Base-by-base conservation (phyloP, 1,140 invertebrate species). In the Cyclina sinensis region DNA sequence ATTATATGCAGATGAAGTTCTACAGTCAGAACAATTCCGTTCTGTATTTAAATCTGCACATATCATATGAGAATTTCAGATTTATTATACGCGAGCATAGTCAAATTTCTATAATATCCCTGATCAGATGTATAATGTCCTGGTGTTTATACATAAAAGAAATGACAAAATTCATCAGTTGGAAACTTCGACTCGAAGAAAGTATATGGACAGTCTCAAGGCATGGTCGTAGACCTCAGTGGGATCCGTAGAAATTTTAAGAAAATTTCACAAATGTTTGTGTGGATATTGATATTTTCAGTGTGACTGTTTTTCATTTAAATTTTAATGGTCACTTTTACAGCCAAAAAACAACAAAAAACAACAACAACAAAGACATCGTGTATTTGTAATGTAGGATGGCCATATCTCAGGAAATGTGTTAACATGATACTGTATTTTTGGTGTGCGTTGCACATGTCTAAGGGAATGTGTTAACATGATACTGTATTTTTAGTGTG, bases 81-180 rank as follows among this genome's bases (percentile, higher is more conserved):
- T 84, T 84, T 84, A 84, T 84, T 84, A 84, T 84, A 32, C 82
- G 68, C 48, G 24, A 43, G 68, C 62, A 48, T 70, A 84, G 82
- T 84, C 82, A 84, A 84, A 84, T 84, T 84, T 84, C 82, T 84
- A 68, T 84, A 84, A 84, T 84, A 84, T 51, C 82, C 43, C 11
- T 32, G n/a, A 73, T 84, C 62, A 70, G 59, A 54, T 84, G 82
- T 84, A 84, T 84, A 84, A 84, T 84, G 48, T 48, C 39, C 59
- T 65, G n/a, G 46, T 73, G 48, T 70, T 84, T 84, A 84, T 84
- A 84, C 82, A 46, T 84, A 46, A 84, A 51, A 70, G 82, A 84
- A 84, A 84, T 84, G 62, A 84, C 82, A 84, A 70, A 70, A 48
- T 32, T 84, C 43, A 21, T 59, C 79, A 81, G 54, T 62, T 57